Conservation (phyloP, 2,797 vertebrate genomes). For the Sebastes hubbsi region DNA sequence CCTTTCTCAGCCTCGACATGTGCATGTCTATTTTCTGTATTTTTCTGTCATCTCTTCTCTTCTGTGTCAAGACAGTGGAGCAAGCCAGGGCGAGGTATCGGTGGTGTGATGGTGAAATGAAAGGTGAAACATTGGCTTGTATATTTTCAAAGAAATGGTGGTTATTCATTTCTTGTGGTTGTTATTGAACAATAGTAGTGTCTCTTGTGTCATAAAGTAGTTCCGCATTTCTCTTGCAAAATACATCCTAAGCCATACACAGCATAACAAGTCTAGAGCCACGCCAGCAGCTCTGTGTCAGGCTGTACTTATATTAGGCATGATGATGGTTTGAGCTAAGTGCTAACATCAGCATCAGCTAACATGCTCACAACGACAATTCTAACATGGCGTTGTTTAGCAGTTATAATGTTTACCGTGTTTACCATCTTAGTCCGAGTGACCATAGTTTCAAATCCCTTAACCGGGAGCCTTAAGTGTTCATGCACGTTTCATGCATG, state of each 20-base stretch:
- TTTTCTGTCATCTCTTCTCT: conserved; percentile 45
- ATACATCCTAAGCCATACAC: neutral
- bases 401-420: neutral
- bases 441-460: no score
- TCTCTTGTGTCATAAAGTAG: neutral
- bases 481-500: no score
- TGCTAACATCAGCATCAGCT: neutral
- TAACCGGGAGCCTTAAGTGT: no score
- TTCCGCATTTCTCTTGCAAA: neutral
- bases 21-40: conserved; percentile 47
- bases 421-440: no score
- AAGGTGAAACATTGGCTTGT: neutral
- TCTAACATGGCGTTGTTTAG: neutral
- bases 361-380: neutral
- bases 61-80: conserved; percentile 32
- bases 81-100: neutral
- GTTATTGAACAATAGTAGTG: neutral
- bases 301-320: neutral
- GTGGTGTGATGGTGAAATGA: neutral
- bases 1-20: conserved; percentile 40
- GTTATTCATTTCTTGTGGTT: neutral
- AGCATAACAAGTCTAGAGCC: neutral
- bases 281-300: neutral
- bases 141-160: neutral
- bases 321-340: neutral